Conservation (phyloP, 2,888 invertebrate species). For the Xestoiulus laeticollis region DNA sequence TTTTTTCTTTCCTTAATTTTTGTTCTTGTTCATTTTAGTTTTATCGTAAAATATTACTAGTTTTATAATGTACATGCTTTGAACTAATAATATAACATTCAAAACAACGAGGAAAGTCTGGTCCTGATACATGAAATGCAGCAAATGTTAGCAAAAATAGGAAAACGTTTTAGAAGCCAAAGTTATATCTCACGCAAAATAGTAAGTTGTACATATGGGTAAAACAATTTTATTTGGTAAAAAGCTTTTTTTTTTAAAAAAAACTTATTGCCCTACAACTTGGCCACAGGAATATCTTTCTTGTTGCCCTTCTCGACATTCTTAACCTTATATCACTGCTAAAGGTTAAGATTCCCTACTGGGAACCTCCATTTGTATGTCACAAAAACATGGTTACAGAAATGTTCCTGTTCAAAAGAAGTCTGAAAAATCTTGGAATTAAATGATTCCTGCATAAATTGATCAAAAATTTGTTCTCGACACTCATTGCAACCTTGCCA, state of each 20-base stretch:
- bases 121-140: too few relatives aligned
- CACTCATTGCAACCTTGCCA: too few relatives aligned
- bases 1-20: neutral
- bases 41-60: neutral
- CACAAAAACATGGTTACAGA: neutral
- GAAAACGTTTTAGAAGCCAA: too few relatives aligned
- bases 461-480: too few relatives aligned
- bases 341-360: neutral
- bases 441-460: too few relatives aligned
- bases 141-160: too few relatives aligned
- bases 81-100: neutral
- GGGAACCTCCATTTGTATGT: slow-evolving; percentile 2
- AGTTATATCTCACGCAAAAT: too few relatives aligned
- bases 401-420: neutral
- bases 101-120: too few relatives aligned
- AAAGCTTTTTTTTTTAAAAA: too few relatives aligned
- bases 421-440: neutral
- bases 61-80: neutral
- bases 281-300: neutral
- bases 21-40: neutral
- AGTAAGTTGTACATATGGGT: too few relatives aligned
- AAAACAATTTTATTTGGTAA: too few relatives aligned
- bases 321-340: neutral
- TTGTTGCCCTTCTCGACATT: neutral
- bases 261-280: neutral